Base-by-base conservation (phyloP, 2,113 vertebrate genomes). In the Stegastes partitus region DNA sequence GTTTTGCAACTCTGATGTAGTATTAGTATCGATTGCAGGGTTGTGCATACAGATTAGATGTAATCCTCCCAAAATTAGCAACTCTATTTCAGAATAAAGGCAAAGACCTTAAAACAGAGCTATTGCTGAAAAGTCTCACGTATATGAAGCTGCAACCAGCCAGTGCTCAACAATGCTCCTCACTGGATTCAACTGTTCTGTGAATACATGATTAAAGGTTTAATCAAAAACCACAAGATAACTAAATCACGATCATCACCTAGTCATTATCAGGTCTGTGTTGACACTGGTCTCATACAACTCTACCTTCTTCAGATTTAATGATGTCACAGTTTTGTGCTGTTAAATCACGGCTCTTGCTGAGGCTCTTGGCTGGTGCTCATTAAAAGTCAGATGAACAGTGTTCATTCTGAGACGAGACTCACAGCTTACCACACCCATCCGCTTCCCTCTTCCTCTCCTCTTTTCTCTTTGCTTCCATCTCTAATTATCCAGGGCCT, bases 401-500 rank as follows among this genome's bases (percentile, higher is more conserved):
- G 16, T 56, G 11, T 64, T 61, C 26, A 45, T 7, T 70, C 57
- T 53, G 34, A 74, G 51, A 68, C 51, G 81, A 63, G 68, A 47
- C 73, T n/a, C n/a, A n/a, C n/a, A n/a, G n/a, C n/a, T 82, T 70
- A 71, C 37, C 66, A 61, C 57, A 77, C 28, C 79, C 51, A 19
- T 74, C 57, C 16, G 4, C 42, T 69, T 57, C 74, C 25, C 28
- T 31, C 64, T 78, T 73, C 53, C 47, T 61, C 28, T 39, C 16
- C 34, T 44, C 59, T 51, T 81, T 78, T 68, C 63, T 62, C 39
- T 45, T 71, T 57, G n/a, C n/a, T n/a, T 73, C 67, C 28, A 25
- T 9, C 51, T 34, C 66, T 81, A 79, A 87, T 86, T 71, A 86
- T 53, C 14, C 44, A 75, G 42, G 57, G 54, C 57, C 58, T 79